These are phyloP conservation scores for Fopius arisanus DNA, from an alignment of 1,140 invertebrate species.

Conservation along the genomic window DNA sequence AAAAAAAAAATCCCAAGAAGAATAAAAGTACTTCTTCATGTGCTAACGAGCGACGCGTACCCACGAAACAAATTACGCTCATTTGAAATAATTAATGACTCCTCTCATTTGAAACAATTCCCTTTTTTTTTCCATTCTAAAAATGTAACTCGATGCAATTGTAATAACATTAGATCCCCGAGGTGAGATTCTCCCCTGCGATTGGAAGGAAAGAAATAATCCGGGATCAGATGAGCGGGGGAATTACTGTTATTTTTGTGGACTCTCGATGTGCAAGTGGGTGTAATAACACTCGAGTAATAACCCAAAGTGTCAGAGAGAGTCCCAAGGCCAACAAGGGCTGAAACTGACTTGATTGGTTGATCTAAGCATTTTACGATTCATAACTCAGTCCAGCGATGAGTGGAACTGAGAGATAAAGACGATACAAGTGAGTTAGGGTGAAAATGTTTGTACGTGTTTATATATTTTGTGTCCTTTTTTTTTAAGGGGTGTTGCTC, in stretches of 20 bases:
- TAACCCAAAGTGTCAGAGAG: background rate
- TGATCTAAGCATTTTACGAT: slow-evolving; percentile 61
- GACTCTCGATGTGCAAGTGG: background rate
- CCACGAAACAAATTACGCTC: slow-evolving; percentile 34
- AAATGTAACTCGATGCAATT: background rate
- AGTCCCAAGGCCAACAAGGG: background rate
- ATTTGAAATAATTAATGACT: slow-evolving; percentile 35
- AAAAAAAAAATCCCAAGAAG: background rate
- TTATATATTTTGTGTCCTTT: slow-evolving; percentile 13
- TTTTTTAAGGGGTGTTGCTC: slow-evolving; percentile 5
- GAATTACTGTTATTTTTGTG: background rate
- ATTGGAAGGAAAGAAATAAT: background rate
- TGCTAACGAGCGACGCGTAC: slow-evolving; percentile 36
- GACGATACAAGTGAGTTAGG: slow-evolving; percentile 9
- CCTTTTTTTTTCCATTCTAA: background rate
- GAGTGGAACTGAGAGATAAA: slow-evolving; percentile 30
- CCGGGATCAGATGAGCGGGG: background rate
- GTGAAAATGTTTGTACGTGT: slow-evolving; percentile 9
- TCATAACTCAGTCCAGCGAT: slow-evolving; percentile 52
- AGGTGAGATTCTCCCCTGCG: background rate
- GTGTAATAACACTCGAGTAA: background rate
- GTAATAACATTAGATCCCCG: background rate
- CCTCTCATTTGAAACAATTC: slow-evolving; percentile 25
- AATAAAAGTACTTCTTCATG: background rate
- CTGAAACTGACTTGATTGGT: slow-evolving; percentile 43